Conservation (phyloP, 1,140 invertebrate species). For the Trichonephila clavata region DNA sequence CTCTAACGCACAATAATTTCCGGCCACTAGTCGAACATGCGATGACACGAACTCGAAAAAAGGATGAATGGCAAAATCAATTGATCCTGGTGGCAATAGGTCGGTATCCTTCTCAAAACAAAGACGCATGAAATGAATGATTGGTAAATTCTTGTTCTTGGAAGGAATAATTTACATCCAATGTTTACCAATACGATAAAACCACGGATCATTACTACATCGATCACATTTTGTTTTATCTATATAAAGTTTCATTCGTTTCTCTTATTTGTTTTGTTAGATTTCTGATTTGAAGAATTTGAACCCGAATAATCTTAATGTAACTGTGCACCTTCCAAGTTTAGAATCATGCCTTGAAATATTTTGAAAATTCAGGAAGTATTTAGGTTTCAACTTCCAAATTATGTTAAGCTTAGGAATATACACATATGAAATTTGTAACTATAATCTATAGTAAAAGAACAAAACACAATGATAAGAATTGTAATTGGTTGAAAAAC, state of each 20-base stretch:
- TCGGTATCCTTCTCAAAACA: constrained; percentile 45
- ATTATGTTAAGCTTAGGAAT: too few species aligned
- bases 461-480: too few species aligned
- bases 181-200: constrained; percentile 29
- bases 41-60: constrained; percentile 57
- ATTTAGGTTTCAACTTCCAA: too few species aligned
- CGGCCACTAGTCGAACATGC: constrained; percentile 46
- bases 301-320: neutral
- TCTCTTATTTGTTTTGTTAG: constrained; percentile 42
- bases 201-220: constrained; percentile 49
- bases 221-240: constrained; percentile 10
- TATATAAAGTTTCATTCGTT: constrained; percentile 44
- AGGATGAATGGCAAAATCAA: constrained; percentile 68
- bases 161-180: constrained; percentile 31
- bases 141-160: constrained; percentile 57
- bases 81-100: constrained; percentile 2
- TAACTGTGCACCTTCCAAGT: too few species aligned
- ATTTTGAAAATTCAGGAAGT: too few species aligned
- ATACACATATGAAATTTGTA: too few species aligned
- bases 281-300: neutral
- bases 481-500: too few species aligned
- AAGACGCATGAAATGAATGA: constrained; percentile 55
- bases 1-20: constrained; percentile 57
- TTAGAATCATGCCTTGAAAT: too few species aligned
- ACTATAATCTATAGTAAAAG: too few species aligned